These are phyloP conservation scores for Tarsius wallacei DNA, from an alignment of 2,797 vertebrate species.

Conservation along the genomic window DNA sequence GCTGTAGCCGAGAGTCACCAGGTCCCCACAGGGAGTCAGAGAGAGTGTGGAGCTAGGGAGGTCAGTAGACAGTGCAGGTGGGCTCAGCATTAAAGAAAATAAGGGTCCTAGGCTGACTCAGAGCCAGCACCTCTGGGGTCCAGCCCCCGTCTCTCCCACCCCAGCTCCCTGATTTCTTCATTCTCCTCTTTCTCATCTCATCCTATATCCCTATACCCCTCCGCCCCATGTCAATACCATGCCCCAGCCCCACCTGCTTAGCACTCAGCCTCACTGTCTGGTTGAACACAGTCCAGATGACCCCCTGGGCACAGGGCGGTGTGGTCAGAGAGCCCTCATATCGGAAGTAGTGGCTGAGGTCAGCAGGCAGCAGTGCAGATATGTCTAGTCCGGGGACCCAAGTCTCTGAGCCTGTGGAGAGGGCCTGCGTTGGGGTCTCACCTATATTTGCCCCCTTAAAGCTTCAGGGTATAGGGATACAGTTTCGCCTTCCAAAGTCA, in stretches of 20 bases:
- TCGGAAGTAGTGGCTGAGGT: slow-evolving; percentile 94
- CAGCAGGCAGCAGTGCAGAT: slow-evolving; percentile 93
- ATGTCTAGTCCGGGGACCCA: slow-evolving; percentile 94
- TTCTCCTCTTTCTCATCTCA: background rate
- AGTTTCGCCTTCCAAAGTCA: background rate
- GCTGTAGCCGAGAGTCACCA: slow-evolving; percentile 49
- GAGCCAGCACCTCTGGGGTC: background rate
- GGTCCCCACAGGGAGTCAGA: slow-evolving; percentile 42
- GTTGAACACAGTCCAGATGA: slow-evolving; percentile 96
- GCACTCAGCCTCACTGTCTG: slow-evolving; percentile 94
- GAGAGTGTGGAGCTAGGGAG: background rate
- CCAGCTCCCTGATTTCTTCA: background rate
- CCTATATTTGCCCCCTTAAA: background rate
- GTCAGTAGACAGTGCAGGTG: background rate
- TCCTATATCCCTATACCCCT: background rate
- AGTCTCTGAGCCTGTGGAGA: slow-evolving; percentile 91
- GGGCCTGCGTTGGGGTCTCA: slow-evolving; percentile 30
- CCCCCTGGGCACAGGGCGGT: slow-evolving; percentile 95
- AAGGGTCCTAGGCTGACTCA: background rate
- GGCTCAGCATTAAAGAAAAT: slow-evolving; percentile 58
- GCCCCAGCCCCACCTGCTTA: slow-evolving; percentile 91
- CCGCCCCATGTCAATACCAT: no score
- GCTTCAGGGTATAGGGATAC: background rate
- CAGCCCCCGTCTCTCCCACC: background rate
- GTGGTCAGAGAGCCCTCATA: slow-evolving; percentile 98